These are phyloP conservation scores for Typhlomys cinereus DNA, from an alignment of 2,113 vertebrate genomes.

Conservation along the genomic window DNA sequence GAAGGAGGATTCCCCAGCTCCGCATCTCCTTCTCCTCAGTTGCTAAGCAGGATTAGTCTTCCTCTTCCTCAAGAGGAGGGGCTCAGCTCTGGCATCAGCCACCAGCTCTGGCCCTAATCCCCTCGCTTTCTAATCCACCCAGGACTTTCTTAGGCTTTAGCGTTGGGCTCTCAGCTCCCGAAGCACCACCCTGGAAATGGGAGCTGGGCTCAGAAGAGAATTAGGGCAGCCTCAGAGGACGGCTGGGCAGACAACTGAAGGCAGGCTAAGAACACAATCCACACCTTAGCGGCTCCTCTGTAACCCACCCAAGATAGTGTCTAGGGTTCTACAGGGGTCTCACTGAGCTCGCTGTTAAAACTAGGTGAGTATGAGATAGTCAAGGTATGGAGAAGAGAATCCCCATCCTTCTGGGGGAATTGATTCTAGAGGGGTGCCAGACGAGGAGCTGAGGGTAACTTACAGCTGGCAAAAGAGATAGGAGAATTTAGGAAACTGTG, in stretches of 20 bases:
- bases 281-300: not conserved
- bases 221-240: conserved; percentile 78
- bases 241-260: conserved; percentile 52
- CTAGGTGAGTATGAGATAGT: not conserved
- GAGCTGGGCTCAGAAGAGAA: conserved; percentile 73
- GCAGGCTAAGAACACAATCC: conserved; percentile 11
- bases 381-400: not conserved
- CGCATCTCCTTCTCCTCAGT: conserved; percentile 87
- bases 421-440: not conserved
- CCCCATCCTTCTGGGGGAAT: no score
- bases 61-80: conserved; percentile 92
- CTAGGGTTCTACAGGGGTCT: not conserved
- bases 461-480: conserved; percentile 30
- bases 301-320: not conserved
- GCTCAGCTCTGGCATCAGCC: conserved; percentile 64
- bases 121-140: conserved; percentile 78
- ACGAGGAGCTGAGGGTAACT: not conserved
- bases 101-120: conserved; percentile 80
- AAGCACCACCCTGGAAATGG: conserved; percentile 80
- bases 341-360: not conserved
- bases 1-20: conserved; percentile 29
- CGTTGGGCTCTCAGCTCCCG: conserved; percentile 73
- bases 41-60: conserved; percentile 99
- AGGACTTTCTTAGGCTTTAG: conserved; percentile 81
- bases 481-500: not conserved